Percentiles rank a stretch among this genome's conserved stretches.
Conservation (phyloP, 2,113 vertebrate species). For the Pseudorasbora parva region DNA sequence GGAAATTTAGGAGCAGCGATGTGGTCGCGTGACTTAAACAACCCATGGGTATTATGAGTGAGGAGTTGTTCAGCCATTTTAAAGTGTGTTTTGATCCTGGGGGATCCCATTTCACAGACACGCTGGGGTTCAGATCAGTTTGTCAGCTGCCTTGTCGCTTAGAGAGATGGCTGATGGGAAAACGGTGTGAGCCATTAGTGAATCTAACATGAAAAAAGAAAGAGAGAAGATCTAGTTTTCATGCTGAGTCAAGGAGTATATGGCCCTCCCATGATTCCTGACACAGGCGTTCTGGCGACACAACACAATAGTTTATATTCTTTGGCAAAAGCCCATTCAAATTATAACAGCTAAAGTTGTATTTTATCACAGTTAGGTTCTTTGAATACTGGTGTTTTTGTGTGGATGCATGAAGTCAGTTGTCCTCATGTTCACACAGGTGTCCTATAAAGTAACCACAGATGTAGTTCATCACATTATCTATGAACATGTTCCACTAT, state of each 20-base stretch:
- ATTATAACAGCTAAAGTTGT: neutral
- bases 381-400: neutral
- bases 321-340: neutral
- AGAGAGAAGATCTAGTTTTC: slow-evolving; percentile 22
- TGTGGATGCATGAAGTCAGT: neutral
- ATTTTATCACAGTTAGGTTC: neutral
- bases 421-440: neutral
- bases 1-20: slow-evolving; percentile 1
- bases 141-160: slow-evolving; percentile 33
- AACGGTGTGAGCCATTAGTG: slow-evolving; percentile 30
- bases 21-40: slow-evolving; percentile 38
- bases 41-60: slow-evolving; percentile 36
- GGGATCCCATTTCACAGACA: slow-evolving; percentile 56
- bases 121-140: slow-evolving; percentile 48
- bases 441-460: slow-evolving; percentile 1
- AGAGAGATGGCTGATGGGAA: slow-evolving; percentile 48
- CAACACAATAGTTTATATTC: neutral
- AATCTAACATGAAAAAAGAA: slow-evolving; percentile 28
- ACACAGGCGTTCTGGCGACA: slow-evolving; percentile 5
- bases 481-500: neutral
- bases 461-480: neutral
- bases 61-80: slow-evolving; percentile 51
- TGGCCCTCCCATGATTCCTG: slow-evolving; percentile 4
- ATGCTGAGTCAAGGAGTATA: slow-evolving; percentile 31
- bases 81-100: slow-evolving; percentile 51